These are phyloP conservation scores for Leptogaster cylindrica DNA, from an alignment of 2,888 invertebrate genomes.

Conservation along the genomic window DNA sequence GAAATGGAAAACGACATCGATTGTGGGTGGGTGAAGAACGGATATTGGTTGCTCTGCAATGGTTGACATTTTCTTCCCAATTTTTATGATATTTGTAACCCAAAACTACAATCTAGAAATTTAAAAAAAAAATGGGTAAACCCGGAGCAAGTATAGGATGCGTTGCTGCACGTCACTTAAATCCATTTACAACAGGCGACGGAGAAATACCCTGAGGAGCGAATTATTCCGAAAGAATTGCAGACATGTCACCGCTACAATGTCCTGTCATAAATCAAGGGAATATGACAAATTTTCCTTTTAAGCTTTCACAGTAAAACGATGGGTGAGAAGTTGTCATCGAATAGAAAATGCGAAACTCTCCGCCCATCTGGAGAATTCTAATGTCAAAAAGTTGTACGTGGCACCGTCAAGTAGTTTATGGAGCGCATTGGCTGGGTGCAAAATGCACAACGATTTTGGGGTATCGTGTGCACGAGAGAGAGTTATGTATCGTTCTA, in stretches of 20 bases:
- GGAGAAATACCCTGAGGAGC: conserved; percentile 30
- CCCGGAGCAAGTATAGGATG: too few species aligned
- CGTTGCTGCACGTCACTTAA: too few species aligned
- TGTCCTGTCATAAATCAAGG: conserved; percentile 39
- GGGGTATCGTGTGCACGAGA: conserved; percentile 12
- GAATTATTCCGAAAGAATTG: conserved; percentile 40
- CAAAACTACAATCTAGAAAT: too few species aligned
- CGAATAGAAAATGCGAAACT: not conserved
- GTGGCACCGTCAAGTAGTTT: conserved; percentile 33
- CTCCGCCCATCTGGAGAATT: not conserved
- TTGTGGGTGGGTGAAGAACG: too few species aligned
- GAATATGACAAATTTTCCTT: conserved; percentile 42
- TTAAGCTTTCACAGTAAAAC: conserved; percentile 32
- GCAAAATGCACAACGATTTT: conserved; percentile 14
- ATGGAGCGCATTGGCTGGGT: conserved; percentile 13
- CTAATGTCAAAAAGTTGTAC: conserved; percentile 38
- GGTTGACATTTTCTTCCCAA: too few species aligned
- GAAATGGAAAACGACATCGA: too few species aligned
- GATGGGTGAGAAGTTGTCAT: conserved; percentile 22
- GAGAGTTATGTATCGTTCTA: conserved; percentile 25
- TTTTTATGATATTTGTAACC: too few species aligned
- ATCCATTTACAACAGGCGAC: too few species aligned
- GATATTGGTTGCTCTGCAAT: too few species aligned
- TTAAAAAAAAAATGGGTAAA: too few species aligned
- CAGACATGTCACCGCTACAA: conserved; percentile 37